Conservation (phyloP, 2,888 invertebrate genomes). For the Rhagonycha lutea region DNA sequence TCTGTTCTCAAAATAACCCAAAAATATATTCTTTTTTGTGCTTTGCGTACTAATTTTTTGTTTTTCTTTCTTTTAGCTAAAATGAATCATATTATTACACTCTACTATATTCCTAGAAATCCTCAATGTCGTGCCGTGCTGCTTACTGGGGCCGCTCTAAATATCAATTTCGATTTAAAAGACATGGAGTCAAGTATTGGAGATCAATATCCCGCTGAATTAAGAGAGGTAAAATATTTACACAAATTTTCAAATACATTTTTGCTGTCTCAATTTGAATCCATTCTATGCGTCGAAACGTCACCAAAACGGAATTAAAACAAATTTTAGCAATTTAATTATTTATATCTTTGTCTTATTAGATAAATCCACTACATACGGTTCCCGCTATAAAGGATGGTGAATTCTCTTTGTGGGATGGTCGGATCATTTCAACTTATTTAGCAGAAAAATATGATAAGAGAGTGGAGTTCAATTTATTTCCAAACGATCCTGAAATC, state of each 20-base stretch:
- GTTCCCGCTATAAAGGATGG: conserved; percentile 85
- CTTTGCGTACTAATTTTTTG: too few species aligned
- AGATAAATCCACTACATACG: conserved; percentile 84
- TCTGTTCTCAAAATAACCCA: too few species aligned
- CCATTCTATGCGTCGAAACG: too few species aligned
- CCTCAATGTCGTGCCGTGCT: conserved; percentile 69
- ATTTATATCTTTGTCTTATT: conserved; percentile 34
- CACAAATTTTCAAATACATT: neutral
- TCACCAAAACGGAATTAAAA: neutral
- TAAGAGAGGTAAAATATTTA: conserved; percentile 60
- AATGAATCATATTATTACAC: conserved; percentile 56
- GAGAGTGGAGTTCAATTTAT: conserved; percentile 65
- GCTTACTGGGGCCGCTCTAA: conserved; percentile 67
- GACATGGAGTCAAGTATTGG: conserved; percentile 62
- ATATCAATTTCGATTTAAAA: conserved; percentile 68
- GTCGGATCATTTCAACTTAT: conserved; percentile 81
- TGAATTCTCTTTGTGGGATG: conserved; percentile 81
- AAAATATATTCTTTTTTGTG: too few species aligned
- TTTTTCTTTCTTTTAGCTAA: neutral
- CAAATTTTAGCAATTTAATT: conserved; percentile 7
- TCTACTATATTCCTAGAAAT: conserved; percentile 68
- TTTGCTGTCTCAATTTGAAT: too few species aligned
- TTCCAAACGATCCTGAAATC: conserved; percentile 77
- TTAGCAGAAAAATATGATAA: conserved; percentile 81
- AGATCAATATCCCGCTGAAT: conserved; percentile 73